Percentiles rank a stretch among this genome's conserved stretches.
These are phyloP conservation scores for Chelidonichthys spinosus DNA, from an alignment of 2,797 vertebrate genomes.

Conservation along the genomic window DNA sequence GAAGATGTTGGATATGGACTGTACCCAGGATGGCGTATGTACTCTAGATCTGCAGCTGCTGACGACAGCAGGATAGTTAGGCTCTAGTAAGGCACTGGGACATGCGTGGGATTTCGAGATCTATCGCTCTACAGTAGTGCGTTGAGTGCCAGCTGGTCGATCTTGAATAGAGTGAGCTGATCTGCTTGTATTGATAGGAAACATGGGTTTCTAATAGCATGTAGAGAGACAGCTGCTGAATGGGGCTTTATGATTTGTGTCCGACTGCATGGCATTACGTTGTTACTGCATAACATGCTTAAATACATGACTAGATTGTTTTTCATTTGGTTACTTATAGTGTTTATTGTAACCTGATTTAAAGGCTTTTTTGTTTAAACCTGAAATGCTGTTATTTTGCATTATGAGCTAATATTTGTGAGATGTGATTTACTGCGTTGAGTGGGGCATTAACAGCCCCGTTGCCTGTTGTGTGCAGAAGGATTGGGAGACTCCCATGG, in stretches of 20 bases:
- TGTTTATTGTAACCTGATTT: constrained; percentile 38
- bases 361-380: constrained; percentile 14
- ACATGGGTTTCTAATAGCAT: constrained; percentile 42
- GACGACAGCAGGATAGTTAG: constrained; percentile 59
- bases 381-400: constrained; percentile 25
- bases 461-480: constrained; percentile 47
- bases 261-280: constrained; percentile 41
- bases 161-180: constrained; percentile 38
- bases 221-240: constrained; percentile 35
- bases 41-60: constrained; percentile 64
- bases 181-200: constrained; percentile 40
- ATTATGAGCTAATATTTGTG: constrained; percentile 41
- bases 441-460: constrained; percentile 36
- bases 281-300: constrained; percentile 37
- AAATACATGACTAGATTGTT: constrained; percentile 16
- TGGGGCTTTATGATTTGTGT: constrained; percentile 31
- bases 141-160: constrained; percentile 54
- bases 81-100: constrained; percentile 46
- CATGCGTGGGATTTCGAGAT: constrained; percentile 60
- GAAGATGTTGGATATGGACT: constrained; percentile 75
- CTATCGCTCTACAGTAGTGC: constrained; percentile 55
- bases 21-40: constrained; percentile 67
- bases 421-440: constrained; percentile 40
- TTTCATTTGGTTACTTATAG: constrained; percentile 17
- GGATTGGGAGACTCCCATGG: constrained; percentile 52